Percentiles rank a stretch among this genome's conserved stretches.
These are phyloP conservation scores for Lepus townsendii DNA, from an alignment of 2,797 vertebrate genomes.

Conservation along the genomic window DNA sequence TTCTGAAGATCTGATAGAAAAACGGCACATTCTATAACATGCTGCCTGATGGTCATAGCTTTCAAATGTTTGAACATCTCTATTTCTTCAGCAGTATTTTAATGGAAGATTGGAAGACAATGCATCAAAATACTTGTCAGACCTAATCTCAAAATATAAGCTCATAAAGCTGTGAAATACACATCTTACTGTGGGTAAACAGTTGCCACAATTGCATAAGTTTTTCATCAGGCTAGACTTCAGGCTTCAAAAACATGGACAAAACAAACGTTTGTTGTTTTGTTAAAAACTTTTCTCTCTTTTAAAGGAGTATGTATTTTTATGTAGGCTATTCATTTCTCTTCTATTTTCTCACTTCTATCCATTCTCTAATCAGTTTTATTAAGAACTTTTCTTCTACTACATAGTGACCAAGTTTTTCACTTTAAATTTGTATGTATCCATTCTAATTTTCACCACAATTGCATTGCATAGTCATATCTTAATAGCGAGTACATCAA, in stretches of 20 bases:
- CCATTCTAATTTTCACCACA: neutral
- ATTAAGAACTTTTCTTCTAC: slow-evolving; percentile 26
- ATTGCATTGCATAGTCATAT: neutral
- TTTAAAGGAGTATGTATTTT: neutral
- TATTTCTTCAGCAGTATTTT: slow-evolving; percentile 54
- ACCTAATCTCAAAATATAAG: slow-evolving; percentile 40
- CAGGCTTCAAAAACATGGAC: neutral
- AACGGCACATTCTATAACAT: neutral
- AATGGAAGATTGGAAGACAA: neutral
- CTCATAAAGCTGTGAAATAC: slow-evolving; percentile 5
- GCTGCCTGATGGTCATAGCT: neutral
- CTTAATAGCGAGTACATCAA: neutral
- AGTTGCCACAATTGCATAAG: neutral
- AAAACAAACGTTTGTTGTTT: neutral
- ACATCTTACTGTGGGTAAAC: neutral
- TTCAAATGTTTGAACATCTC: neutral
- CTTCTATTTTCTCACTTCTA: neutral
- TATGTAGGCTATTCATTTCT: neutral
- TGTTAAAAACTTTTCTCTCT: neutral
- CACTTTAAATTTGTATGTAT: slow-evolving; percentile 1
- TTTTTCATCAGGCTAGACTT: neutral
- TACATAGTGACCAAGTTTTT: neutral
- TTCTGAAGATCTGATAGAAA: neutral
- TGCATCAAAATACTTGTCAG: neutral
- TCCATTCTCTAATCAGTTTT: neutral